Base-by-base conservation (phyloP, 2,888 invertebrate genomes). In the Melanchra persicariae region DNA sequence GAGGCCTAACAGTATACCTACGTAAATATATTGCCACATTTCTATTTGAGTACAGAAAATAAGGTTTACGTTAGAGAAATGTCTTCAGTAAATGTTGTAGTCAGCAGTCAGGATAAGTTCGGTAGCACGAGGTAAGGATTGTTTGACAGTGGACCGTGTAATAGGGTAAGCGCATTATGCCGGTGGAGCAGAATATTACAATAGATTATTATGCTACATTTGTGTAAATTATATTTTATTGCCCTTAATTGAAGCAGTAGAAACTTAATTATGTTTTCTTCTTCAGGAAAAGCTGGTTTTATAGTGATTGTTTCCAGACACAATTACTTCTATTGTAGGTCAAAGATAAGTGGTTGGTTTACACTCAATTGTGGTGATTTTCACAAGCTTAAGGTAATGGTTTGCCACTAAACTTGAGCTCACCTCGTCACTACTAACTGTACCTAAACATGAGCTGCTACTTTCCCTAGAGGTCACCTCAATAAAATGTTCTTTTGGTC, bases 1-100 rank as follows among this genome's bases (percentile, higher is more conserved):
- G 76, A 86, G 82, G 70, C 83, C 84, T 85, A 80, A 83, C 83
- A 81, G 77, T 82, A 81, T 83, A 87, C 74, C 74, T 83, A 82
- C 84, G 80, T 85, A 86, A 86, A 87, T 87, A 88, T 84, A 84
- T 83, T 77, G 76, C 74, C 71, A 59, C 77, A 79, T 84, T 87
- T 81, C 70, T 84, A 81, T 85, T 87, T 87, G 77, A 77, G 63
- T 72, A 69, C 54, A 74, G 70, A 74, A 82, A 83, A 78, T 76
- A 82, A 78, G 77, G 77, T 78, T 81, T 78, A 58, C 69, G 76
- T 76, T 71, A 75, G 74, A 80, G 65, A 73, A 76, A 82, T 75
- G 68, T 77, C 70, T 75, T 71, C 37, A 37, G 63, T 66, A 68
- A 77, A 75, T 78, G 67, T 59, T 72, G 60, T 47, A 82, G 59